Base-by-base conservation (phyloP, 2,797 vertebrate species). In the Darevskia mixta region DNA sequence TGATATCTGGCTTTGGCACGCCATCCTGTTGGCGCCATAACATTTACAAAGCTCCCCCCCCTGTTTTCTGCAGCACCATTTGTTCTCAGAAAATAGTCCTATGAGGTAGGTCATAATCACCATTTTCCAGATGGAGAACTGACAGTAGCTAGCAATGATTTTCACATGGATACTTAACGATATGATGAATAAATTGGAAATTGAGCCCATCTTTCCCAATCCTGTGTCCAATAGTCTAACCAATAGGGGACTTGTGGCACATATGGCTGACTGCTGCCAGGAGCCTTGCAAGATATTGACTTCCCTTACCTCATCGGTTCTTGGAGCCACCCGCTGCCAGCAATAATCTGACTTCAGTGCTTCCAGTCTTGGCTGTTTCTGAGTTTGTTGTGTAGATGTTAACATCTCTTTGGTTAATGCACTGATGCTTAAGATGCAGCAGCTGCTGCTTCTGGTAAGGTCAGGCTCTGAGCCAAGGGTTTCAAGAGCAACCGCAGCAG, bases 351-450 rank as follows among this genome's bases (percentile, higher is more conserved):
- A 73, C 77, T 73, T 80, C 73, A 80, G 4, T 85, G 18, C 66
- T 85, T 49, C 77, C 67, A 88, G 77, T 25, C 55, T 35, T 72
- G 67, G n/a, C 45, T 73, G 18, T 73, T 55, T 73, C 79, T 23
- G 20, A 49, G 27, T 79, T 85, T 80, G 76, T 32, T 71, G 45
- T 88, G 55, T 25, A 8, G 71, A 85, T 66, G 69, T 80, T 84
- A 88, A 85, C 67, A 88, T 79, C 58, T 83, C 35, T 29, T 23
- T 32, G 17, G 82, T 79, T 73, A 84, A 84, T 84, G 76, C 49
- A 72, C 38, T 8, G 5, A 83, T 72, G 75, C 75, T 88, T 83
- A 88, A 88, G 82, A 79, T 35, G 76, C 66, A 79, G 77, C 87
- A 84, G 87, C 66, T 84, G 41, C 32, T 38, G 64, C 55, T 86